Conservation (phyloP, 2,888 invertebrate species). For the Mystacides longicornis region DNA sequence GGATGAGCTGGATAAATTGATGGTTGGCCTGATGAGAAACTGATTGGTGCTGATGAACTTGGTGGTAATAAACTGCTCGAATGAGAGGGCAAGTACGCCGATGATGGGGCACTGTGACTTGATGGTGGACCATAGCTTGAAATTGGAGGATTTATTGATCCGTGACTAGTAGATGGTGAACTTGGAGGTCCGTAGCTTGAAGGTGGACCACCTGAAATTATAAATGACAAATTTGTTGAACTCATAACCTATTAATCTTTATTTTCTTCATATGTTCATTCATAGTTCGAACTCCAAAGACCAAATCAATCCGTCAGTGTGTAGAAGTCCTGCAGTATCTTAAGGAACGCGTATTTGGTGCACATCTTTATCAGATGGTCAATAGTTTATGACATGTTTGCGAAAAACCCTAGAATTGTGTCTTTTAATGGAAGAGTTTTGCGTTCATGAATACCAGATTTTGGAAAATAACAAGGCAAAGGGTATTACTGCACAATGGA, state of each 20-base stretch:
- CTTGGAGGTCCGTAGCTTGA: conserved; percentile 38
- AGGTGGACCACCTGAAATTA: conserved; percentile 41
- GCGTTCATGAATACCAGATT: too few species aligned
- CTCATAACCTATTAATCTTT: too few species aligned
- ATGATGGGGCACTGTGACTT: background rate
- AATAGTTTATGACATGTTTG: too few species aligned
- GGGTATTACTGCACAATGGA: background rate
- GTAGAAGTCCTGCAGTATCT: too few species aligned
- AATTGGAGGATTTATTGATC: conserved; percentile 1
- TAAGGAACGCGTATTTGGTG: too few species aligned
- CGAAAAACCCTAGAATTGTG: too few species aligned
- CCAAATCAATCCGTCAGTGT: too few species aligned
- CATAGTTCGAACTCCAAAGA: too few species aligned
- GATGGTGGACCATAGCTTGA: background rate
- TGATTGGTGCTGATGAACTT: conserved; percentile 8
- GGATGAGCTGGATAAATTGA: conserved; percentile 3
- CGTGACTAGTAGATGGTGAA: conserved; percentile 26
- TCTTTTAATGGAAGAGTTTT: too few species aligned
- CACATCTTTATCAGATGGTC: too few species aligned
- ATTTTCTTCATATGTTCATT: too few species aligned
- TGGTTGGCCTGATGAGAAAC: background rate
- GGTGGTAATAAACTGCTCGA: conserved; percentile 3
- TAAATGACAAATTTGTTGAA: too few species aligned
- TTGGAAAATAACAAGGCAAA: conserved; percentile 14
- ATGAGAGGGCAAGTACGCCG: conserved; percentile 1